Conservation (phyloP, 1,140 invertebrate species). For the Mactra quadrangularis region DNA sequence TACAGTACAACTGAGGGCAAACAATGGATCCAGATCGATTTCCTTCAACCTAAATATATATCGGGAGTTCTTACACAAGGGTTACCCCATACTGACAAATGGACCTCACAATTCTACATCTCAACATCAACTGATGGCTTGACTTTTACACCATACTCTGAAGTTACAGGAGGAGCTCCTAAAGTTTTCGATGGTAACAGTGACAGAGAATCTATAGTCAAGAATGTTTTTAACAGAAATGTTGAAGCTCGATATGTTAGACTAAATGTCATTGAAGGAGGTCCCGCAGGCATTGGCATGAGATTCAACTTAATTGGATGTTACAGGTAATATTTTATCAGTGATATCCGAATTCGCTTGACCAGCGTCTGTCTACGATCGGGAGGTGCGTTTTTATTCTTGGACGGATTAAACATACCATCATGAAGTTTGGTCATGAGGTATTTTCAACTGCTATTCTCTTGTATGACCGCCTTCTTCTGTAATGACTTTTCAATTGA, state of each 20-base stretch:
- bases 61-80: conserved; percentile 82
- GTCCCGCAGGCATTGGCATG: conserved; percentile 59
- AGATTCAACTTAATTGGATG: conserved; percentile 69
- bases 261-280: conserved; percentile 62
- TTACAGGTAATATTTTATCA: conserved; percentile 32
- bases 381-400: no score
- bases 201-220: conserved; percentile 59
- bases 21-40: conserved; percentile 77
- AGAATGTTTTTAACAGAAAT: conserved; percentile 66
- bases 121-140: conserved; percentile 78
- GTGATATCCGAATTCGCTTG: not conserved
- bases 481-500: no score
- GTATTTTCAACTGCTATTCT: no score
- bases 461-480: no score
- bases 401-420: no score
- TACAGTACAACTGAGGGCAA: conserved; percentile 31
- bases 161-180: conserved; percentile 15
- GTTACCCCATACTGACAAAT: conserved; percentile 72
- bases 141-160: conserved; percentile 62
- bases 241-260: conserved; percentile 66
- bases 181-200: conserved; percentile 59
- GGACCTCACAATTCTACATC: conserved; percentile 79
- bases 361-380: not conserved
- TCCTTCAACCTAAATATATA: conserved; percentile 75
- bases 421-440: no score